Percentiles rank a stretch among this genome's conserved stretches.
Evolutionary conservation across 1,140 invertebrate species (phyloP).

Genomic region (Drosophila aff.): DNA sequence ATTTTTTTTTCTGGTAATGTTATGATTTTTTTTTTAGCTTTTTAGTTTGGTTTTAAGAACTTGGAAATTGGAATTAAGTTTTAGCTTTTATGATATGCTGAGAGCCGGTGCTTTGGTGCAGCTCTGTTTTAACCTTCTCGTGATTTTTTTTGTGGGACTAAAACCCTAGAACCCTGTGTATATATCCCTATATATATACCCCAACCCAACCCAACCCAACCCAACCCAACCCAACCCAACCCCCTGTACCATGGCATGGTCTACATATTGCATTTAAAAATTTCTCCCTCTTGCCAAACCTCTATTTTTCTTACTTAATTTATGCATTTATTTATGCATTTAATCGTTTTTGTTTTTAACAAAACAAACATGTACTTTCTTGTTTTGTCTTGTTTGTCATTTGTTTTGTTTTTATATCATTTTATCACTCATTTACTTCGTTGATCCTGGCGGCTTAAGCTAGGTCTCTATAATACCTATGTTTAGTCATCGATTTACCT

Average conservation of each 20-base stretch:
- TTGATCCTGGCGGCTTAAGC: slow-evolving; percentile 82
- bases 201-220: too few relatives aligned
- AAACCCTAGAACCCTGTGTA: neutral
- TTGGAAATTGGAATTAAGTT: slow-evolving; percentile 48
- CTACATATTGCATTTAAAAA: slow-evolving; percentile 72
- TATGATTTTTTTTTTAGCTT: slow-evolving; percentile 1
- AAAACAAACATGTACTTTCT: slow-evolving; percentile 31
- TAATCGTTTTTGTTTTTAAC: neutral
- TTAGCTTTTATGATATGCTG: slow-evolving; percentile 48
- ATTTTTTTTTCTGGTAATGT: slow-evolving; percentile 14
- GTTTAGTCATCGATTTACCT: slow-evolving; percentile 35
- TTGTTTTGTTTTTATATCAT: slow-evolving; percentile 8
- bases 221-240: neutral
- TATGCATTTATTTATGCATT: slow-evolving; percentile 13
- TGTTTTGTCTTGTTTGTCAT: slow-evolving; percentile 18
- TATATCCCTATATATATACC: neutral
- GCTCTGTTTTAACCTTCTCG: slow-evolving; percentile 5
- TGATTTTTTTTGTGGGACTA: neutral
- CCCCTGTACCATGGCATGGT: slow-evolving; percentile 45
- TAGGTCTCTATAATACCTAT: slow-evolving; percentile 55
- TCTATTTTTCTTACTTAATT: neutral
- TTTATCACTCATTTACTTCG: slow-evolving; percentile 84
- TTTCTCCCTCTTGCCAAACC: slow-evolving; percentile 5
- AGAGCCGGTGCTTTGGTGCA: slow-evolving; percentile 26
- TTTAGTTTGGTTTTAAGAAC: slow-evolving; percentile 45